These are phyloP conservation scores for Rhingia campestris DNA, from an alignment of 2,888 invertebrate genomes.

Conservation along the genomic window DNA sequence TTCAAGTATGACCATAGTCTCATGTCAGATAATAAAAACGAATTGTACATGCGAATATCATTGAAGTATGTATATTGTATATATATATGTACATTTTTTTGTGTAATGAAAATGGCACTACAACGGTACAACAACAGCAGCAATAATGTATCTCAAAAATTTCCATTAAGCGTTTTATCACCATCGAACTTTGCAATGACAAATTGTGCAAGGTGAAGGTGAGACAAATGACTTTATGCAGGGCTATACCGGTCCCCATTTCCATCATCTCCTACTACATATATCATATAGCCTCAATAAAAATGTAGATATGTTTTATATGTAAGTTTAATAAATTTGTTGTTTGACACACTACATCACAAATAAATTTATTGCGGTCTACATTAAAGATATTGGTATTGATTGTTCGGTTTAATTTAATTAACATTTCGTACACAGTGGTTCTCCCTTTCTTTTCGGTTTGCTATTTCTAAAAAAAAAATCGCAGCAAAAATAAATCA, in stretches of 20 bases:
- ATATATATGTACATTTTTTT: neutral
- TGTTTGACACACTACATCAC: conserved; percentile 23
- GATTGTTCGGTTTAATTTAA: conserved; percentile 50
- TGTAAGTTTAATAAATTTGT: neutral
- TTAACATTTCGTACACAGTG: conserved; percentile 20
- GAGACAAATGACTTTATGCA: no score
- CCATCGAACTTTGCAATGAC: no score
- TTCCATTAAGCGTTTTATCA: no score
- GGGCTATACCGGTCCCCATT: no score
- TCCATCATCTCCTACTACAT: neutral
- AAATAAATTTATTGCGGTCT: conserved; percentile 22
- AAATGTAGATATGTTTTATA: neutral
- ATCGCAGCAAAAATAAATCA: conserved; percentile 10
- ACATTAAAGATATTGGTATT: conserved; percentile 27
- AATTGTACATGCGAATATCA: conserved; percentile 34
- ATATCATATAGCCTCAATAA: neutral
- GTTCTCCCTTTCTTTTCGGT: neutral
- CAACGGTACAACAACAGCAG: conserved; percentile 10
- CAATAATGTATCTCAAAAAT: neutral
- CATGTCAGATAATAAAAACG: conserved; percentile 10
- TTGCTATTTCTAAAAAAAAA: conserved; percentile 20
- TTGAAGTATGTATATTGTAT: neutral
- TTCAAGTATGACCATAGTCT: conserved; percentile 6
- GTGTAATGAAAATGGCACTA: neutral
- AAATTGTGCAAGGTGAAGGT: no score